Evolutionary conservation across 2,797 vertebrate genomes (phyloP).

Genomic region (Hydrophis major): DNA sequence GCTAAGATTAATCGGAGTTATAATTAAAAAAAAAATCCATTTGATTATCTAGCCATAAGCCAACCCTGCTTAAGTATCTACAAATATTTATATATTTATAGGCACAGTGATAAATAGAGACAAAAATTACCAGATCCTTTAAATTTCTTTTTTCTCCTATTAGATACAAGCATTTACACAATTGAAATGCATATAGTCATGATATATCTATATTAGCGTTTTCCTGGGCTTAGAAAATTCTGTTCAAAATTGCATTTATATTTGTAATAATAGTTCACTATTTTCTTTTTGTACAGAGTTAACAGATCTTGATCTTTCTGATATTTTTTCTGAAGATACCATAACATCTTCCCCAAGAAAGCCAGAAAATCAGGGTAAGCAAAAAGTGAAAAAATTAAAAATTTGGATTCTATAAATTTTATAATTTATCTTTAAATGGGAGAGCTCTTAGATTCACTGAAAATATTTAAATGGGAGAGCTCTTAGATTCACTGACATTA

Average conservation of each 20-base stretch:
- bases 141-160: background rate
- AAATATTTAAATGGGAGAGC: background rate
- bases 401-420: background rate
- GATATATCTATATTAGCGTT: background rate
- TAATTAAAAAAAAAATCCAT: background rate
- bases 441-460: background rate
- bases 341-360: background rate
- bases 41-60: background rate
- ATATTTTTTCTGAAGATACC: background rate
- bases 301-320: background rate
- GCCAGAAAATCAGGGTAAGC: conserved; percentile 1
- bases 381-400: background rate
- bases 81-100: background rate
- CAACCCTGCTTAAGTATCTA: background rate
- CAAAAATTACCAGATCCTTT: background rate
- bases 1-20: background rate
- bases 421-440: background rate
- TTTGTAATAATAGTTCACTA: no score
- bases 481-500: background rate
- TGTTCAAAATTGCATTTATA: no score
- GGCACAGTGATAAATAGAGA: background rate
- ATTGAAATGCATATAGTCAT: background rate
- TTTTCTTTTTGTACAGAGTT: background rate
- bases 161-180: background rate
- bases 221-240: background rate